These are phyloP conservation scores for Myotis vivesi DNA, from an alignment of 2,797 vertebrate species.

Conservation along the genomic window DNA sequence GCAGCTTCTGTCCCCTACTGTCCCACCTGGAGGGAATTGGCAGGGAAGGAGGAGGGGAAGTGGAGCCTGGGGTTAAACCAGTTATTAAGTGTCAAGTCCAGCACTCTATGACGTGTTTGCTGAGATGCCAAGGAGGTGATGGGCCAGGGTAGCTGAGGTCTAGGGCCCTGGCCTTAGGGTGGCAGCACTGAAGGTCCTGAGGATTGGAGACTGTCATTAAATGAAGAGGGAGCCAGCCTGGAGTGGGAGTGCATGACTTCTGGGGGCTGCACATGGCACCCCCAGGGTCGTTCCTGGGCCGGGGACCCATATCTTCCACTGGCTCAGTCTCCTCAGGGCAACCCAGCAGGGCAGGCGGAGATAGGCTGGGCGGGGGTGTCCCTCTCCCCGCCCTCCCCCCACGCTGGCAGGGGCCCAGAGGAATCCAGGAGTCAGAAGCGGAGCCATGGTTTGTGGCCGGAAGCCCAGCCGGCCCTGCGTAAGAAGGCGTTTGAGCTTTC, in stretches of 20 bases:
- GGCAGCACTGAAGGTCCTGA: background rate
- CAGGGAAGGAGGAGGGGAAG: background rate
- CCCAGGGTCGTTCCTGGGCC: too few relatives aligned
- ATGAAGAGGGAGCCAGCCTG: background rate
- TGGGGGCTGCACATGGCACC: background rate
- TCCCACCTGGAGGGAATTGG: background rate
- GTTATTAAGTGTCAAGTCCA: background rate
- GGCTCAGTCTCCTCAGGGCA: background rate
- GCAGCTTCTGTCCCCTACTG: background rate
- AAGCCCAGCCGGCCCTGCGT: slow-evolving; percentile 37
- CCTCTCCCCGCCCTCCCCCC: background rate
- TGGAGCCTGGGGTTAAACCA: background rate
- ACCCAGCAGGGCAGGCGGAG: background rate
- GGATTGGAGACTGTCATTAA: background rate
- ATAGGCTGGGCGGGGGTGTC: background rate
- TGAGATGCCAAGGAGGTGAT: background rate
- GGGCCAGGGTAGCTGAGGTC: background rate
- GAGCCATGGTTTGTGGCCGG: slow-evolving; percentile 41
- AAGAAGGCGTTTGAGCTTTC: slow-evolving; percentile 54
- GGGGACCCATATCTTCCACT: background rate
- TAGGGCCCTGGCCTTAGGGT: background rate
- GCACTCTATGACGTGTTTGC: background rate
- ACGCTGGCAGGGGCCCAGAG: slow-evolving; percentile 18
- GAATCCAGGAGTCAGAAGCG: slow-evolving; percentile 43
- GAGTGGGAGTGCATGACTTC: background rate